Conservation (phyloP, 2,797 vertebrate genomes). For the Anguilla pacifica region DNA sequence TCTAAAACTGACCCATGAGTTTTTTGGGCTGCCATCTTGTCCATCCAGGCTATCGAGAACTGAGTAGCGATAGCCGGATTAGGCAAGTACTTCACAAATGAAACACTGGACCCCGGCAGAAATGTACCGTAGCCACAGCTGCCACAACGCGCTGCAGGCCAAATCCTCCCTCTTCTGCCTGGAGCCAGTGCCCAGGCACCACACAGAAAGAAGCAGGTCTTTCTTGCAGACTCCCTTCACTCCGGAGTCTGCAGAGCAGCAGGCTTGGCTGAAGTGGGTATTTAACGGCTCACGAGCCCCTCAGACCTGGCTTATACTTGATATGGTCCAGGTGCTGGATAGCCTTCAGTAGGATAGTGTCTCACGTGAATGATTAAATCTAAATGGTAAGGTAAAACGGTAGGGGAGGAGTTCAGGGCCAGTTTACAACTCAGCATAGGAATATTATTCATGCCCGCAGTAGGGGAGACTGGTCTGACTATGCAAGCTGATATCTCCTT, state of each 20-base stretch:
- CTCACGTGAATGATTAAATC: background rate
- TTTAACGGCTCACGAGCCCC: background rate
- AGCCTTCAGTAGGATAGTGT: background rate
- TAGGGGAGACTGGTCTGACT: background rate
- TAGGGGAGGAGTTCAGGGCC: background rate
- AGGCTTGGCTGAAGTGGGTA: too few relatives aligned
- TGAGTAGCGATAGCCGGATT: background rate
- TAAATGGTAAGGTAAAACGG: background rate
- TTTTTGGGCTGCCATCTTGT: too few relatives aligned
- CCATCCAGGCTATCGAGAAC: background rate
- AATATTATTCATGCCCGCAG: background rate
- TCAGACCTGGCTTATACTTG: background rate
- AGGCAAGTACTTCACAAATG: background rate
- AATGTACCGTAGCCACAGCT: background rate
- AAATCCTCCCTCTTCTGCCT: too few relatives aligned
- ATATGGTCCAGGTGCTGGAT: too few relatives aligned
- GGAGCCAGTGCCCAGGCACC: too few relatives aligned
- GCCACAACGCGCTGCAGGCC: too few relatives aligned
- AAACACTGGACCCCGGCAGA: background rate
- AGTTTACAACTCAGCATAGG: background rate
- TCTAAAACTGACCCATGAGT: too few relatives aligned
- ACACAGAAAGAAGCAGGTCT: too few relatives aligned
- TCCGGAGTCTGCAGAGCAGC: too few relatives aligned
- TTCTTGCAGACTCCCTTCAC: too few relatives aligned
- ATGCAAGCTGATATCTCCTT: background rate